phyloP scores from a whole-genome alignment of 2,797 vertebrate genomes.

The Jordanella pulchra region DNA sequence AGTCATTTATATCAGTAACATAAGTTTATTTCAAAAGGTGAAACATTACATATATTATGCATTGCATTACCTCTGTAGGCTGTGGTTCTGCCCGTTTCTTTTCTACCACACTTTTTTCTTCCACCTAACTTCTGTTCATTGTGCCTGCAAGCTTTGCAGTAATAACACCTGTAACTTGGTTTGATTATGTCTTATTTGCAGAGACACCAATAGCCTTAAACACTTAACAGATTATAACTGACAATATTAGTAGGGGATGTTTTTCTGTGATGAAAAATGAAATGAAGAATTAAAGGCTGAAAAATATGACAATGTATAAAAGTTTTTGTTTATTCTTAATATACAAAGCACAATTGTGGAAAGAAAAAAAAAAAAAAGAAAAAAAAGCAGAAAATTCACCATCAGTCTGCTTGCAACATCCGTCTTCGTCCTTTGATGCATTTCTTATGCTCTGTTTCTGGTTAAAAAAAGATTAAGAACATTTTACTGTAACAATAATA shows the following conservation, averaged over 20 bases:
- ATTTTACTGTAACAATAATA: not conserved
- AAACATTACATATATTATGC: not conserved
- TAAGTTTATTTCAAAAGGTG: not conserved
- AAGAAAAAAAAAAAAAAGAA: not conserved
- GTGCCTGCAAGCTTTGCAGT: not conserved
- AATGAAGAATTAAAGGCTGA: not conserved
- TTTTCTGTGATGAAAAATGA: not conserved
- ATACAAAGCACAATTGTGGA: conserved; percentile 39
- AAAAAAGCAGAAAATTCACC: conserved; percentile 4
- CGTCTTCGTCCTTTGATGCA: conserved; percentile 16
- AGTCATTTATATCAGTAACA: too few relatives aligned
- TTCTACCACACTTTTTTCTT: not conserved
- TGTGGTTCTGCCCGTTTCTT: not conserved
- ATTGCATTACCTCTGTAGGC: not conserved
- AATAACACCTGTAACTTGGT: not conserved
- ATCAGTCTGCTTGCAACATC: not conserved
- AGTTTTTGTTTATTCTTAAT: conserved; percentile 39
- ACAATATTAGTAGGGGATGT: not conserved
- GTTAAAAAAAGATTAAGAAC: conserved; percentile 8
- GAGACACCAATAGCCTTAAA: not conserved
- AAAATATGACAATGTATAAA: conserved; percentile 14
- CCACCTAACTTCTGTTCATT: not conserved
- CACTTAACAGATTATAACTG: not conserved
- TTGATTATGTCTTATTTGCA: not conserved
- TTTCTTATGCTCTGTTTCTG: conserved; percentile 56